Percentiles rank a stretch among this genome's conserved stretches.
Conservation (phyloP, 2,888 invertebrate species). For the Pasiphila rectangulata region DNA sequence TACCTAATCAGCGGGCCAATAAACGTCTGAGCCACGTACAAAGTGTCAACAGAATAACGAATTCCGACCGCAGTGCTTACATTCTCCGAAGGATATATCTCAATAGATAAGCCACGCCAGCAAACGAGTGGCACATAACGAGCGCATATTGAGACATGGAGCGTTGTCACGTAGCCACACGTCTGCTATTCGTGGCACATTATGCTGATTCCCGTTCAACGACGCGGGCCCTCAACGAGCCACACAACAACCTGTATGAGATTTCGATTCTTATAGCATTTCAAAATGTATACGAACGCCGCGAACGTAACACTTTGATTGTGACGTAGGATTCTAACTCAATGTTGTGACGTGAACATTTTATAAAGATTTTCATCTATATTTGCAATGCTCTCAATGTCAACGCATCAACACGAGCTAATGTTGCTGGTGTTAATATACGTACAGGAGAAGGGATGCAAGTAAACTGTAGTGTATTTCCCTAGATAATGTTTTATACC, state of each 20-base stretch:
- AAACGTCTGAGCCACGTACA: slow-evolving; percentile 12
- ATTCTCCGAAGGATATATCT: slow-evolving; percentile 24
- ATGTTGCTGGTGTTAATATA: neutral
- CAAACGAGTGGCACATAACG: slow-evolving; percentile 38
- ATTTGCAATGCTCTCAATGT: slow-evolving; percentile 3
- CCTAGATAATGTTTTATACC: neutral
- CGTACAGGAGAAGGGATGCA: neutral
- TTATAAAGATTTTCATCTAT: slow-evolving; percentile 8
- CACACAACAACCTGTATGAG: slow-evolving; percentile 21
- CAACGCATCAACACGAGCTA: slow-evolving; percentile 3
- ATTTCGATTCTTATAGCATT: slow-evolving; percentile 26
- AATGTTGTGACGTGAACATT: slow-evolving; percentile 15
- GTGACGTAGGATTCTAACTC: no score
- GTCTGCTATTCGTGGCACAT: slow-evolving; percentile 54
- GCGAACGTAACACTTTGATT: slow-evolving; percentile 13
- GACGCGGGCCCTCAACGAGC: slow-evolving; percentile 23
- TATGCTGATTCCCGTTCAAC: slow-evolving; percentile 55
- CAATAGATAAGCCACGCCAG: slow-evolving; percentile 21
- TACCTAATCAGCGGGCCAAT: slow-evolving; percentile 12
- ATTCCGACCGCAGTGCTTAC: slow-evolving; percentile 23
- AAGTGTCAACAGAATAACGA: slow-evolving; percentile 21
- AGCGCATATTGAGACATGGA: slow-evolving; percentile 52
- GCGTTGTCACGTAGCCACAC: slow-evolving; percentile 56
- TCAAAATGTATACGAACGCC: slow-evolving; percentile 17
- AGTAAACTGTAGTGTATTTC: neutral